Evolutionary conservation across 2,888 invertebrate genomes (phyloP).

Genomic region (Halocaridina rubra): DNA sequence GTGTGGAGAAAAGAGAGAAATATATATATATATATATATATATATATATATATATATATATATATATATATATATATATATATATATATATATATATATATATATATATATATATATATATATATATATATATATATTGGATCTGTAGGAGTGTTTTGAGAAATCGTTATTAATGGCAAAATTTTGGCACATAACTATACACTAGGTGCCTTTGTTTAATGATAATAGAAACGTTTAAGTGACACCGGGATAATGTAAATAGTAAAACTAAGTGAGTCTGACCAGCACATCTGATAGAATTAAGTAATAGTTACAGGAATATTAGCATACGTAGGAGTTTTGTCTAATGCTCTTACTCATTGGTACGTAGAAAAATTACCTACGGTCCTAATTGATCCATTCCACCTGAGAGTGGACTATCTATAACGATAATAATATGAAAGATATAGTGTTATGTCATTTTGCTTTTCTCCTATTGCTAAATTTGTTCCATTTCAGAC

Average conservation of each 20-base stretch:
- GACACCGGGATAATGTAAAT: constrained; percentile 3
- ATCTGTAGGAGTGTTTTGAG: background rate
- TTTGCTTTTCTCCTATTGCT: no score
- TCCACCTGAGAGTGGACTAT: no score
- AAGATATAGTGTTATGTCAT: no score
- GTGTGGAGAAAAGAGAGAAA: background rate
- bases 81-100: background rate
- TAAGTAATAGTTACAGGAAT: no score
- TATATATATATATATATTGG: background rate
- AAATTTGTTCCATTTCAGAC: no score
- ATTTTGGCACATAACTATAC: background rate
- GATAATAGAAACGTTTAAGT: constrained; percentile 4
- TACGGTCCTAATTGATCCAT: no score
- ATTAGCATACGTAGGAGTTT: no score
- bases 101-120: background rate
- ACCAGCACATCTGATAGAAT: no score
- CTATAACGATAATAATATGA: no score
- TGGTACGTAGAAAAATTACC: no score
- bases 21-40: background rate
- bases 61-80: background rate
- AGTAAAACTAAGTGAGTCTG: background rate
- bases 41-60: background rate
- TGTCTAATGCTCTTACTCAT: no score
- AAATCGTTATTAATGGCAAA: background rate
- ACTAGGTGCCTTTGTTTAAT: constrained; percentile 35